Evolutionary conservation across 35 echinoderm and acorn worm genomes (phyloP).

Genomic region (Acanthaster planci): DNA sequence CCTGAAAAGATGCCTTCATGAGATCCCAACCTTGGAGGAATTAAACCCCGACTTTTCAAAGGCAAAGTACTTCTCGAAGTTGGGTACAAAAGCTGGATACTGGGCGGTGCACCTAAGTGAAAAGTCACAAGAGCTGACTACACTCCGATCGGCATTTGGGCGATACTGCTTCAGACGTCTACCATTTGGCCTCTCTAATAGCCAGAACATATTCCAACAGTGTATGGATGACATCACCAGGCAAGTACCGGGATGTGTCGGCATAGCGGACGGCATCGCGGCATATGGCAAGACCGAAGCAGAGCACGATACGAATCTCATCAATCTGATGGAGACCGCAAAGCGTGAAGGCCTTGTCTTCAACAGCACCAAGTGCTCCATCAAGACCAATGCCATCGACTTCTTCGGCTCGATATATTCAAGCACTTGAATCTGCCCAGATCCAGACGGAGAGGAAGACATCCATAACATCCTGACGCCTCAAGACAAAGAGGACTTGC

Average conservation of each 20-base stretch:
- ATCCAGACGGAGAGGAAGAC: slow-evolving; percentile 41
- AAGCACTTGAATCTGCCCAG: background rate
- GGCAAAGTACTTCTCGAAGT: slow-evolving; percentile 58
- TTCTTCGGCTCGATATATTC: slow-evolving; percentile 65
- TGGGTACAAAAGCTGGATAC: slow-evolving; percentile 64
- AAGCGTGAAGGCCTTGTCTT: slow-evolving; percentile 53
- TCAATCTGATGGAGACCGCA: slow-evolving; percentile 19
- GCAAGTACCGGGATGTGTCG: slow-evolving; percentile 51
- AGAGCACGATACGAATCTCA: slow-evolving; percentile 38
- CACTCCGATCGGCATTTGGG: slow-evolving; percentile 72
- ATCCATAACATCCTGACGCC: slow-evolving; percentile 46
- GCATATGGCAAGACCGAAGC: slow-evolving; percentile 38
- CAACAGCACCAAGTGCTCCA: slow-evolving; percentile 64
- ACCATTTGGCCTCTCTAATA: slow-evolving; percentile 43
- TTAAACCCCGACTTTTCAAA: slow-evolving; percentile 32
- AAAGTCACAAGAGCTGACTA: slow-evolving; percentile 61
- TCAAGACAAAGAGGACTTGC: slow-evolving; percentile 58
- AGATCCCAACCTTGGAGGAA: slow-evolving; percentile 57
- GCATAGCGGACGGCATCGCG: slow-evolving; percentile 46
- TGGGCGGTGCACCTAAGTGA: slow-evolving; percentile 62
- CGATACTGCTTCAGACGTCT: slow-evolving; percentile 55
- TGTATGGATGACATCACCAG: slow-evolving; percentile 45
- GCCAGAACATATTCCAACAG: slow-evolving; percentile 68
- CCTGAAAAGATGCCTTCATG: slow-evolving; percentile 57
- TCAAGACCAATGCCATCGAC: slow-evolving; percentile 45